Base-by-base conservation (phyloP, 1,140 invertebrate genomes). In the Lutraria rhynchaena region DNA sequence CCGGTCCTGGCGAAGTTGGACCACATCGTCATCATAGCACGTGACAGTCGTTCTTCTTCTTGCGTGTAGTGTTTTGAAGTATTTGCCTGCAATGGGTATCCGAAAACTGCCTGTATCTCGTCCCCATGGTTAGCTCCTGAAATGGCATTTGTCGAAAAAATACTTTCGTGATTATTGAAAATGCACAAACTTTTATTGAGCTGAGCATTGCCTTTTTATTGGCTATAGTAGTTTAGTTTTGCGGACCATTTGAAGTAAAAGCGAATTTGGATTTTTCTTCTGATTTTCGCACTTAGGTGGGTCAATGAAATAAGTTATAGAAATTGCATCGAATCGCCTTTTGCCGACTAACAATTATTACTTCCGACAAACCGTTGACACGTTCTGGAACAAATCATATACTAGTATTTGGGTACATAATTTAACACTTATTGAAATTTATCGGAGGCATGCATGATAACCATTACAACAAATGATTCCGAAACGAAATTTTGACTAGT, bases 71-170 rank as follows among this genome's bases (percentile, higher is more conserved):
- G 70, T 5, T 13, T 27, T 4, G 3, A 33, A 11, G 19, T n/a
- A 19, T 27, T 51, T 35, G 3, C 3, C 5, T 2, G 31, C 29
- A 77, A 41, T 9, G 75, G 44, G 24, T 51, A 13, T 2, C 60
- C 49, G 11, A 55, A 53, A 17, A 63, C 49, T 35, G 9, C 51
- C 60, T 44, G 58, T 29, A 76, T 13, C 5, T 76, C 58, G 24
- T 76, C 73, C 13, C 35, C 51, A 44, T 74, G 70, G 27, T 74
- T 74, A 17, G 70, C 22, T 29, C 70, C 70, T 74, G 41, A 19
- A 37, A 63, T 35, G n/a, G 3, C 2, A 15, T 33, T 33, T 63
- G 11, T 7, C n/a, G 17, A 22, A 7, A 2, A 17, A 7, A 22
- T 24, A 60, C 22, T n/a, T n/a, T n/a, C n/a, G n/a, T n/a, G n/a